Percentiles rank a stretch among this genome's conserved stretches.
These are phyloP conservation scores for Drosophila trapezifrons DNA, from an alignment of 1,140 invertebrate genomes.

Conservation along the genomic window DNA sequence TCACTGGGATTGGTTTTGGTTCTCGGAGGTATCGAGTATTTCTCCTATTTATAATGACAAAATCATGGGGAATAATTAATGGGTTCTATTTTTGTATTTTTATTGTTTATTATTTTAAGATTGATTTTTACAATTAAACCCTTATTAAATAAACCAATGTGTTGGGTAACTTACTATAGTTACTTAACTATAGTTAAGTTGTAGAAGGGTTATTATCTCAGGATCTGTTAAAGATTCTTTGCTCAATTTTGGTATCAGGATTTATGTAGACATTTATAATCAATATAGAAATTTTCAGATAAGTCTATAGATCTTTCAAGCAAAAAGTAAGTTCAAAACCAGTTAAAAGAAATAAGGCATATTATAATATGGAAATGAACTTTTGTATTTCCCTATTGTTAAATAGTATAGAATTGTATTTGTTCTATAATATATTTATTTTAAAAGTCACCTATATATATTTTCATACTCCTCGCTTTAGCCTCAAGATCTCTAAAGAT, in stretches of 20 bases:
- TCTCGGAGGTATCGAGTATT: background rate
- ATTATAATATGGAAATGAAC: background rate
- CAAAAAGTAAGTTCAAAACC: background rate
- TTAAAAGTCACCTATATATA: conserved; percentile 4
- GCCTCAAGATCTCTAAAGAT: conserved; percentile 25
- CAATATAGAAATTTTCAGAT: background rate
- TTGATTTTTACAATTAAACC: background rate
- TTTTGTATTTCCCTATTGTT: too few relatives aligned
- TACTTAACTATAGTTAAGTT: too few relatives aligned
- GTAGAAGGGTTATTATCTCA: background rate
- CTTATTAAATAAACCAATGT: too few relatives aligned
- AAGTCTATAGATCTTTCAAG: background rate
- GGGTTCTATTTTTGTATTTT: too few relatives aligned
- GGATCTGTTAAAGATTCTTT: background rate
- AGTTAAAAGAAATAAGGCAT: background rate
- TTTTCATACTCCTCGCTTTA: background rate
- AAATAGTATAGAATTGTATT: too few relatives aligned
- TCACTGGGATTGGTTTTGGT: background rate
- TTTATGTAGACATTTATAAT: background rate
- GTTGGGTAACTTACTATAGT: too few relatives aligned
- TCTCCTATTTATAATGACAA: background rate
- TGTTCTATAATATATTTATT: background rate
- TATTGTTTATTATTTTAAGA: background rate
- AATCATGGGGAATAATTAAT: background rate
- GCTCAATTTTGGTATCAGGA: background rate